Base-by-base conservation (phyloP, 2,797 vertebrate genomes). In the Chelidonichthys spinosus region DNA sequence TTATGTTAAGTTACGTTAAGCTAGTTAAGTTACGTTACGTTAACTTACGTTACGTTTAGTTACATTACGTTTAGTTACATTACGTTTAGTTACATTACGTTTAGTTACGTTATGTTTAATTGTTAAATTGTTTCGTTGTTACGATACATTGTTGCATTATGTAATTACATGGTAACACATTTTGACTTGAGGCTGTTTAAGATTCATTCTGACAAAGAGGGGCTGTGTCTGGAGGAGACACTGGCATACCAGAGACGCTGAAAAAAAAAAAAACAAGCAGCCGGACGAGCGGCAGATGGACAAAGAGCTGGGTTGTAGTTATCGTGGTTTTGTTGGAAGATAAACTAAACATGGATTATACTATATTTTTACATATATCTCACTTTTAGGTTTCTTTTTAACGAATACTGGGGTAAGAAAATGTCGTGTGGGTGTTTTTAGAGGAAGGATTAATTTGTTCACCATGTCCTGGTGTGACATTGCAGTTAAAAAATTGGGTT, bases 381-480 rank as follows among this genome's bases (percentile, higher is more conserved):
- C 4, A 4, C 10, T 11, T 55, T 55, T 33, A 11, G 49, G 11
- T 13, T 2, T 11, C 1, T 11, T 18, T 40, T 40, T 61, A 10
- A 25, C 25, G 25, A 2, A 18, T 7, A 9, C 7, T 25, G 13
- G 8, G 44, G 18, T 11, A 49, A 55, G n/a, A 46, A 37, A 11
- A 14, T 9, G 14, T 55, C 15, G 32, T 11, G 3, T 1, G 14
- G n/a, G 13, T 3, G 3, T 52, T 39, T 46, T 25, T 55, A 36
- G 18, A 42, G n/a, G 4, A 54, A 14, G n/a, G 49, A 4, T 43
- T 60, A 18, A n/a, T 2, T 43, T 0, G 0, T 35, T 61, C 81
- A 76, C 2, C 44, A 94, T 93, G 93, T 92, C 93, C 72, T 93
- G 90, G 89, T 92, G 85, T 76, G 92, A 93, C 69, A 78, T 62